phyloP scores from a whole-genome alignment of 92 coral and sea anemone genomes.

The Heteractis magnifica region DNA sequence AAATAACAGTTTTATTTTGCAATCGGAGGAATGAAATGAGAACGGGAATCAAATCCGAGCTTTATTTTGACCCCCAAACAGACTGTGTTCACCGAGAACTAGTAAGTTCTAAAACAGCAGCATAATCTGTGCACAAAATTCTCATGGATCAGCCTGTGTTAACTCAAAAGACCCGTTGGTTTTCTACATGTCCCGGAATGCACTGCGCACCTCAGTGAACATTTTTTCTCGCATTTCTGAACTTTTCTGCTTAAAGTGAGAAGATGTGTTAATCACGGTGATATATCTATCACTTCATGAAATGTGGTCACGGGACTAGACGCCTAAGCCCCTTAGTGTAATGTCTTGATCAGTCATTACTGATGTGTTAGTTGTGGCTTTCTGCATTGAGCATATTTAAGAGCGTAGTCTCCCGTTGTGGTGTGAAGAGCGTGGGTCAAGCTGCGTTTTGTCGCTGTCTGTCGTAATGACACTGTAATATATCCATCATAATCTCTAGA shows the following conservation, averaged over 20 bases:
- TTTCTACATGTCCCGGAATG: not conserved
- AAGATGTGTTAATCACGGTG: not conserved
- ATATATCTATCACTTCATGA: not conserved
- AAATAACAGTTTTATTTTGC: too few species aligned
- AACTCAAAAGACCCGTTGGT: not conserved
- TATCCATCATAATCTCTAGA: not conserved
- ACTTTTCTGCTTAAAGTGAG: not conserved
- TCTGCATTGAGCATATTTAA: not conserved
- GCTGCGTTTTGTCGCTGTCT: not conserved
- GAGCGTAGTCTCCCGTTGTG: not conserved
- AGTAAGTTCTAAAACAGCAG: too few species aligned
- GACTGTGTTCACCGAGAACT: too few species aligned
- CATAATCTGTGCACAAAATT: not conserved
- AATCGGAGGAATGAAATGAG: too few species aligned
- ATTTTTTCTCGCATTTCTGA: not conserved
- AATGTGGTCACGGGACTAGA: not conserved
- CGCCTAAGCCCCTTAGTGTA: not conserved
- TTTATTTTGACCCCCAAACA: too few species aligned
- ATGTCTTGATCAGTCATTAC: not conserved
- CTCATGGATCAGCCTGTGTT: not conserved
- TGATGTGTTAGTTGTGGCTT: not conserved
- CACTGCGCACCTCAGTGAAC: not conserved
- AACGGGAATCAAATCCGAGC: too few species aligned
- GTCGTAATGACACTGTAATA: not conserved
- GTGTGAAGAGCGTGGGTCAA: not conserved